A percentile compares a stretch with the other conserved stretches of the same genome.
These are phyloP conservation scores for Thaumatotibia leucotreta DNA, from an alignment of 1,140 invertebrate species.

Conservation along the genomic window DNA sequence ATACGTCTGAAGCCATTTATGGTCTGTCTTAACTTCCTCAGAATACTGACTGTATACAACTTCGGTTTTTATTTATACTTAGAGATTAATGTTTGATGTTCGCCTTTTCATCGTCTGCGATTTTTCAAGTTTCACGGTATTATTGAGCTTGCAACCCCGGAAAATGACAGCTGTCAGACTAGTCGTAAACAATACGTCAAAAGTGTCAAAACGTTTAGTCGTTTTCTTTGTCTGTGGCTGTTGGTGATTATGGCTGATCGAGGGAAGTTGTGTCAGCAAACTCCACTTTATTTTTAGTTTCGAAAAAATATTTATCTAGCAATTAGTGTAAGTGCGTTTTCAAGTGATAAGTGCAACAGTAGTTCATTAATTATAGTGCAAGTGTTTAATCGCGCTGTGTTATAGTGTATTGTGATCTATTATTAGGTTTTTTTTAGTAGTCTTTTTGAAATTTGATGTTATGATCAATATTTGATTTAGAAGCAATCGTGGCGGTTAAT, in stretches of 20 bases:
- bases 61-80: too few species aligned
- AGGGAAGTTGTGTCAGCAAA: slow-evolving; percentile 21
- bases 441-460: slow-evolving; percentile 40
- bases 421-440: slow-evolving; percentile 40
- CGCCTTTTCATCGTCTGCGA: background rate
- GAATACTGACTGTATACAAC: too few species aligned
- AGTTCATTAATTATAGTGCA: background rate
- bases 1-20: too few species aligned
- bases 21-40: too few species aligned
- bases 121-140: background rate
- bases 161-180: background rate
- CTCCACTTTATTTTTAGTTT: slow-evolving; percentile 19
- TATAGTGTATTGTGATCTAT: slow-evolving; percentile 35
- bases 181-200: slow-evolving; percentile 2
- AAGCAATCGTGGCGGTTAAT: slow-evolving; percentile 33
- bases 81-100: background rate
- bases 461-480: slow-evolving; percentile 41
- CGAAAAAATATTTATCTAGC: slow-evolving; percentile 22
- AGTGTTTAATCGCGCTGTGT: slow-evolving; percentile 17
- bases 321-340: slow-evolving; percentile 21
- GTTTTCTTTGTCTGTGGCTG: background rate
- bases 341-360: slow-evolving; percentile 25
- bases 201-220: background rate
- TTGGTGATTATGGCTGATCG: slow-evolving; percentile 15
- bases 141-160: background rate